Percentiles rank a stretch among this genome's conserved stretches.
Conservation (phyloP, 37 sponge, comb jelly and placozoan genomes). For the Ianthella basta region DNA sequence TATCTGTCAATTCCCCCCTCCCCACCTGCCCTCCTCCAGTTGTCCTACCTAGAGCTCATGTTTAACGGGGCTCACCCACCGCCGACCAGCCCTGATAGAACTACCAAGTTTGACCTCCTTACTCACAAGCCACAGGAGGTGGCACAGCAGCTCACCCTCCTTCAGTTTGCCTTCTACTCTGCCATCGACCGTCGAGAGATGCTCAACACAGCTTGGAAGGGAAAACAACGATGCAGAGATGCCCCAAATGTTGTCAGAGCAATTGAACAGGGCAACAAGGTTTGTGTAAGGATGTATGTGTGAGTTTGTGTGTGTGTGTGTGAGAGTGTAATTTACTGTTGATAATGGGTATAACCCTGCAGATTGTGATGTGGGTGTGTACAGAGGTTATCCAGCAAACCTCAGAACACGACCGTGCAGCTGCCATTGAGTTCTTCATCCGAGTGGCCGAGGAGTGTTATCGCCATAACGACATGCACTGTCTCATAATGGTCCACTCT, state of each 20-base stretch:
- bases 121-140: slow-evolving; percentile 24
- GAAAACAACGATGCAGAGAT: slow-evolving; percentile 45
- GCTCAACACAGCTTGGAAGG: slow-evolving; percentile 74
- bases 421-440: slow-evolving; percentile 72
- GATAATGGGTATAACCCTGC: slow-evolving; percentile 4
- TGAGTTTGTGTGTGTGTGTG: slow-evolving; percentile 2
- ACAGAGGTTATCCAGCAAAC: slow-evolving; percentile 70
- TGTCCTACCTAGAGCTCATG: slow-evolving; percentile 16
- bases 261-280: slow-evolving; percentile 73
- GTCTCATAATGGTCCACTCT: slow-evolving; percentile 65
- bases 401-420: slow-evolving; percentile 42
- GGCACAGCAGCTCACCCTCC: slow-evolving; percentile 76
- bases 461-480: slow-evolving; percentile 76
- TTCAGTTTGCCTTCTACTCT: slow-evolving; percentile 71
- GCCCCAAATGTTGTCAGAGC: slow-evolving; percentile 73
- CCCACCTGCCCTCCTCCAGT: slow-evolving; percentile 24
- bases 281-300: slow-evolving; percentile 1
- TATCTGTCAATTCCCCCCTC: background rate
- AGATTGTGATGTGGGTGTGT: slow-evolving; percentile 78
- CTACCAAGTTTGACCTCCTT: background rate
- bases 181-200: slow-evolving; percentile 72
- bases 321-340: background rate
- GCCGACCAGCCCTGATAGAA: background rate
- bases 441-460: slow-evolving; percentile 66
- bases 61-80: background rate